A percentile compares a stretch with the other conserved stretches of the same genome.
Conservation (phyloP, 1,140 invertebrate genomes). For the Sweltsa coloradensis region DNA sequence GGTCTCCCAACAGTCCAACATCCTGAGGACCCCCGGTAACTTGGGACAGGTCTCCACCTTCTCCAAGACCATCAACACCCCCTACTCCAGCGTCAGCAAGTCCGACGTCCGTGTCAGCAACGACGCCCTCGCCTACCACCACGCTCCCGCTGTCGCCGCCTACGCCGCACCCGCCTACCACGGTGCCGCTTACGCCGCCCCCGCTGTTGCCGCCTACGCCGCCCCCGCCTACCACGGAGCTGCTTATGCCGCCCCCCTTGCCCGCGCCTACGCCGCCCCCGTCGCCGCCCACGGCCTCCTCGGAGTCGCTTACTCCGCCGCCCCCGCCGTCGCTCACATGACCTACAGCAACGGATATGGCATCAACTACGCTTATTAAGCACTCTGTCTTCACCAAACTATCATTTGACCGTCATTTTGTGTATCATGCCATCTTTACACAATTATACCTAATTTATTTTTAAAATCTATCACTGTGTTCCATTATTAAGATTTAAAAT, state of each 20-base stretch:
- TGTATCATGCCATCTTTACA: no score
- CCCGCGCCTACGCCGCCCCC: conserved; percentile 15
- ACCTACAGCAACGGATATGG: conserved; percentile 41
- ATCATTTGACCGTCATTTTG: no score
- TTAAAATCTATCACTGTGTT: no score
- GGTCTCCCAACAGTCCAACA: conserved; percentile 45
- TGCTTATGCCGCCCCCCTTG: conserved; percentile 9
- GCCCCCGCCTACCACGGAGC: conserved; percentile 13
- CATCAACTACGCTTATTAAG: conserved; percentile 33
- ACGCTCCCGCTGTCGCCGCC: conserved; percentile 8
- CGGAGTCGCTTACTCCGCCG: conserved; percentile 42
- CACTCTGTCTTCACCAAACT: no score
- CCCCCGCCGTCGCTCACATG: conserved; percentile 48
- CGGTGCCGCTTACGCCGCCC: conserved; percentile 8
- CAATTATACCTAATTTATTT: no score
- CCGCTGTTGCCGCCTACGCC: conserved; percentile 11
- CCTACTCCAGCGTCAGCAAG: conserved; percentile 52
- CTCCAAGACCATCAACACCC: conserved; percentile 49
- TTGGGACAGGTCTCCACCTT: conserved; percentile 47
- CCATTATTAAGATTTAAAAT: no score
- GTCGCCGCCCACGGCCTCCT: conserved; percentile 26
- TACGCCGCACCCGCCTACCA: conserved; percentile 4
- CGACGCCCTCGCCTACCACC: conserved; percentile 33
- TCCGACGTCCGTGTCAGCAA: conserved; percentile 48
- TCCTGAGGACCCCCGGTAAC: conserved; percentile 44